Percentiles rank a stretch among this genome's conserved stretches.
phyloP scores from a whole-genome alignment of 2,797 vertebrate genomes.

The Pteronotus mesoamericanus region DNA sequence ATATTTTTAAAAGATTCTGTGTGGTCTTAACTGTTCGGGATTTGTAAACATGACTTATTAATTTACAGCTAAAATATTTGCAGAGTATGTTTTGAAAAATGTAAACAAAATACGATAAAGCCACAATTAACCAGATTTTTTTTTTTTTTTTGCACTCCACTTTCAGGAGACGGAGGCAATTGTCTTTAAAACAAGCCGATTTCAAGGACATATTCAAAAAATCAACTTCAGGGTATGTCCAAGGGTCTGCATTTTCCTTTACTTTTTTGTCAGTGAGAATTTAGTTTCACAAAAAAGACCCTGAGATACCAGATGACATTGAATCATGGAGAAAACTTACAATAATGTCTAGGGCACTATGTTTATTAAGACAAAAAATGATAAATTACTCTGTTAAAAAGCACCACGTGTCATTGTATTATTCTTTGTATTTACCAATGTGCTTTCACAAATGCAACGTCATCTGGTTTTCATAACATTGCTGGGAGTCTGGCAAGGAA shows the following conservation, averaged over 20 bases:
- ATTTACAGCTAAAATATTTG: slow-evolving; percentile 44
- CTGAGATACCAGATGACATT: slow-evolving; percentile 52
- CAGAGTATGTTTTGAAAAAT: slow-evolving; percentile 44
- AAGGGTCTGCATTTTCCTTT: slow-evolving; percentile 63
- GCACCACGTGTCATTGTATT: background rate
- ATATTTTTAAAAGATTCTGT: slow-evolving; percentile 21
- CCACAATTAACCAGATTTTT: slow-evolving; percentile 64
- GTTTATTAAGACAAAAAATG: slow-evolving; percentile 1
- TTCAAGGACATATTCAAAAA: slow-evolving; percentile 77
- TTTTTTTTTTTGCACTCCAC: slow-evolving; percentile 67
- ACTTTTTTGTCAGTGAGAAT: slow-evolving; percentile 41
- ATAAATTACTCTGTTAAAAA: background rate
- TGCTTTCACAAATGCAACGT: slow-evolving; percentile 28
- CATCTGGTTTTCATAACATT: slow-evolving; percentile 36
- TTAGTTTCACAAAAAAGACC: slow-evolving; percentile 62
- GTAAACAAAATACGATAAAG: slow-evolving; percentile 35
- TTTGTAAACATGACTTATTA: slow-evolving; percentile 31
- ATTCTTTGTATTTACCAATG: slow-evolving; percentile 8
- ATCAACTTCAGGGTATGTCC: slow-evolving; percentile 72
- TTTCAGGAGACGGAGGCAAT: slow-evolving; percentile 75
- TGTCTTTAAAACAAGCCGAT: slow-evolving; percentile 75
- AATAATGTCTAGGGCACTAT: slow-evolving; percentile 5
- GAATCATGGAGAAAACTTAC: slow-evolving; percentile 17
- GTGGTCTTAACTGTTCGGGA: slow-evolving; percentile 27
- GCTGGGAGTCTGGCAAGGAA: background rate